phyloP scores from a whole-genome alignment of 2,888 invertebrate genomes.

The Tinea pellionella region DNA sequence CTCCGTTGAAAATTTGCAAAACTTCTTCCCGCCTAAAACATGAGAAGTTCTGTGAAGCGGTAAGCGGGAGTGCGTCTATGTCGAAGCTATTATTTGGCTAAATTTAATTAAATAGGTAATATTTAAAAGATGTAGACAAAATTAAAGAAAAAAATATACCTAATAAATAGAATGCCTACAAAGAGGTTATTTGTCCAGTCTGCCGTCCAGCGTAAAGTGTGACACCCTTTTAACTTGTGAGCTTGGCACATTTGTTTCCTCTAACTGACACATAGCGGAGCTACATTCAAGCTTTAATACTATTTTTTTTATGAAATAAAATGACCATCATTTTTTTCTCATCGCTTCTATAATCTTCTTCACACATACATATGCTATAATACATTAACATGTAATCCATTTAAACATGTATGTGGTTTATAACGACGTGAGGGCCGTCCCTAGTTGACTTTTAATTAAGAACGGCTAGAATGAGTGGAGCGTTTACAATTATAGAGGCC shows the following conservation, averaged over 20 bases:
- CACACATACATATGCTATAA: too few species aligned
- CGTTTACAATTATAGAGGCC: conserved; percentile 28
- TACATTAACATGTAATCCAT: neutral
- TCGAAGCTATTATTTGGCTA: neutral
- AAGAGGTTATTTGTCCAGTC: too few species aligned
- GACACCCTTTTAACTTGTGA: too few species aligned
- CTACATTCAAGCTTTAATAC: too few species aligned
- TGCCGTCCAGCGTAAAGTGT: too few species aligned
- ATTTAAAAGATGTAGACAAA: neutral
- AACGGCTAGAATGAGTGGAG: conserved; percentile 18
- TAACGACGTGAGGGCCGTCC: conserved; percentile 31
- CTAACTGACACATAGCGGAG: too few species aligned
- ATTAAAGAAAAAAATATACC: too few species aligned
- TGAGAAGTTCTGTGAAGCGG: neutral
- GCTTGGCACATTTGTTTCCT: too few species aligned
- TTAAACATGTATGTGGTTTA: conserved; percentile 7
- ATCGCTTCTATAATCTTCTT: too few species aligned
- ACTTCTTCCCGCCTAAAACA: conserved; percentile 29
- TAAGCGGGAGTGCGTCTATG: neutral
- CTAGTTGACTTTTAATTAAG: conserved; percentile 62
- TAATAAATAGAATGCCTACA: too few species aligned
- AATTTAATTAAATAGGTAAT: neutral
- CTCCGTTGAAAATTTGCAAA: conserved; percentile 43
- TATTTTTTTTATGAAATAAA: too few species aligned
- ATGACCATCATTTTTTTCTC: too few species aligned